phyloP scores from a whole-genome alignment of 2,797 vertebrate genomes.

The Myotis vivesi region DNA sequence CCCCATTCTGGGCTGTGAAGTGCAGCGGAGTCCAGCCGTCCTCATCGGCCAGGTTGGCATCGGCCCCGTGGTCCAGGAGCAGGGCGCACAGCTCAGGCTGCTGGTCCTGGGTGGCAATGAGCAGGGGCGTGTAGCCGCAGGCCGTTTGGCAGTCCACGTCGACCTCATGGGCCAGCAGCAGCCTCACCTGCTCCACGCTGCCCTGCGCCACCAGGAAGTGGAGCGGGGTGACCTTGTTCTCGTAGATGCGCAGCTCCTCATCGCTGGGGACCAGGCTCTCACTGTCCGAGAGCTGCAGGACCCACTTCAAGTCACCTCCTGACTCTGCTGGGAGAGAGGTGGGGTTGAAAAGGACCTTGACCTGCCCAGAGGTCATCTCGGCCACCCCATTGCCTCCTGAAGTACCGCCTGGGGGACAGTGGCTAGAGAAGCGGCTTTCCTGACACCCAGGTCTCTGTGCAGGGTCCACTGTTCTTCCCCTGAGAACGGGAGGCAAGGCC shows the following conservation, averaged over 20 bases:
- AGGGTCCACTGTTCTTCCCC: accelerated
- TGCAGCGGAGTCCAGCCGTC: slow-evolving; percentile 90
- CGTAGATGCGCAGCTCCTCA: slow-evolving; percentile 50
- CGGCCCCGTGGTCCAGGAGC: slow-evolving; percentile 83
- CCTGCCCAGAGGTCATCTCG: background rate
- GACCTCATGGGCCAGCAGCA: slow-evolving; percentile 85
- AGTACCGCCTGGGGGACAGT: background rate
- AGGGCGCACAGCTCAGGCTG: slow-evolving; percentile 83
- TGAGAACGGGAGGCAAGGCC: background rate
- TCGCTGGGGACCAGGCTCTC: background rate
- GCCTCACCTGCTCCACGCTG: slow-evolving; percentile 81
- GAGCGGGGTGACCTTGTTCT: slow-evolving; percentile 84
- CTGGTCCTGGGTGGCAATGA: slow-evolving; percentile 85
- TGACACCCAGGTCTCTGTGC: too few species aligned
- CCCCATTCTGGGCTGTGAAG: slow-evolving; percentile 91
- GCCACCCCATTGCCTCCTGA: background rate
- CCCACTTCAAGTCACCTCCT: accelerated
- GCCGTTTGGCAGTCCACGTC: slow-evolving; percentile 83
- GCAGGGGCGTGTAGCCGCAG: slow-evolving; percentile 88
- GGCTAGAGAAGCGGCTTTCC: background rate
- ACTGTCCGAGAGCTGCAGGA: accelerated
- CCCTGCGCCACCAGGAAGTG: slow-evolving; percentile 87
- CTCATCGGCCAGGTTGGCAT: slow-evolving; percentile 82
- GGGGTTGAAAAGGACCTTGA: background rate
- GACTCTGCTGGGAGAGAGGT: slow-evolving; percentile 9